Percentiles rank a stretch among this genome's conserved stretches.
These are phyloP conservation scores for Kuschelorhynchus macadamiae DNA, from an alignment of 2,888 invertebrate genomes.

Conservation along the genomic window DNA sequence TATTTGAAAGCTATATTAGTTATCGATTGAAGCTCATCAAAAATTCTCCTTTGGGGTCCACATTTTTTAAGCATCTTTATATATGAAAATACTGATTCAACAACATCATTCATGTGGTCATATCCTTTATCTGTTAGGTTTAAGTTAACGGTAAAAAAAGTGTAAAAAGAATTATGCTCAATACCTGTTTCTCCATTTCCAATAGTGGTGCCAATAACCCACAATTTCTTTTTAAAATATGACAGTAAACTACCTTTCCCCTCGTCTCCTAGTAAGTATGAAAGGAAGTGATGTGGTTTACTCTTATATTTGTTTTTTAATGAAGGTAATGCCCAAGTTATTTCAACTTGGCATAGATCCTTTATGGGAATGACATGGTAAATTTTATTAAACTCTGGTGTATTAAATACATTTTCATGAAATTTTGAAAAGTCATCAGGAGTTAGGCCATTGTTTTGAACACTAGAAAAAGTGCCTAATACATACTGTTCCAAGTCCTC, in stretches of 20 bases:
- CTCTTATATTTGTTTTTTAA: slow-evolving; percentile 77
- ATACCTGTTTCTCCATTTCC: slow-evolving; percentile 83
- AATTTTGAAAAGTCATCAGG: slow-evolving; percentile 75
- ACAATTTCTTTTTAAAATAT: slow-evolving; percentile 82
- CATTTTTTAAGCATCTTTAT: slow-evolving; percentile 78
- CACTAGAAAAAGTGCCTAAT: slow-evolving; percentile 75
- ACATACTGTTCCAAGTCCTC: slow-evolving; percentile 78
- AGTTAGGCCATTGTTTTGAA: slow-evolving; percentile 78
- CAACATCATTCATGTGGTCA: slow-evolving; percentile 69
- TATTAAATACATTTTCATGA: slow-evolving; percentile 73
- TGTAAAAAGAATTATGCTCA: slow-evolving; percentile 85
- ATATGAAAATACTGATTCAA: slow-evolving; percentile 85
- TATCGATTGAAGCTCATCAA: slow-evolving; percentile 80
- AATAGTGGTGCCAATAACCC: slow-evolving; percentile 81
- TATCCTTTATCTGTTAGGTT: slow-evolving; percentile 83
- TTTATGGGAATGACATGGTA: slow-evolving; percentile 84
- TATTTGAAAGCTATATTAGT: slow-evolving; percentile 83
- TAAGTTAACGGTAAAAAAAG: slow-evolving; percentile 81
- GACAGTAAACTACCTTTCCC: slow-evolving; percentile 88
- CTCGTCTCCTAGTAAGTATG: slow-evolving; percentile 87
- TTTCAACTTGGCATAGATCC: slow-evolving; percentile 77
- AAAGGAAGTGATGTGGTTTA: slow-evolving; percentile 84
- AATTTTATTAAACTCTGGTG: slow-evolving; percentile 76
- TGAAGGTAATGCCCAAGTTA: slow-evolving; percentile 78
- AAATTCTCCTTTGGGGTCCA: slow-evolving; percentile 80